Percentiles rank a stretch among this genome's conserved stretches.
Evolutionary conservation across 2,797 vertebrate species (phyloP).

Genomic region (Coregonus ussuriensis): DNA sequence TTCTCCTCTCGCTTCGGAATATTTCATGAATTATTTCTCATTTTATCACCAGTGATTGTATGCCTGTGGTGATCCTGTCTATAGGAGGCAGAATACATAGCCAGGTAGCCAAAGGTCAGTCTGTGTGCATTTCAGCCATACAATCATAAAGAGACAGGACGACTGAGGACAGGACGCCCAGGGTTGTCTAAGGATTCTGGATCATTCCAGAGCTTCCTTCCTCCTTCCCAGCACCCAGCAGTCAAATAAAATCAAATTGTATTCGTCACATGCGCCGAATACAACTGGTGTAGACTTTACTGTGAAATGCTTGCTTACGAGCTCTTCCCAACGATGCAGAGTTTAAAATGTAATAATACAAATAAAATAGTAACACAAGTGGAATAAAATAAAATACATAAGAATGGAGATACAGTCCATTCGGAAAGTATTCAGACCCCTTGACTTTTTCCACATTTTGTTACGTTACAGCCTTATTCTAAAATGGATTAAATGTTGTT

Average conservation of each 20-base stretch:
- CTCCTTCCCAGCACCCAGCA: constrained; percentile 10
- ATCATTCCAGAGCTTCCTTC: constrained; percentile 33
- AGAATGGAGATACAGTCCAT: too few relatives aligned
- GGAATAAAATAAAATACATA: too few relatives aligned
- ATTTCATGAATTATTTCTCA: neutral
- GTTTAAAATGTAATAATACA: too few relatives aligned
- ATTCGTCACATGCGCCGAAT: neutral
- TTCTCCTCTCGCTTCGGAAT: neutral
- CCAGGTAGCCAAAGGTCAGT: neutral
- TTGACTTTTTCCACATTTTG: too few relatives aligned
- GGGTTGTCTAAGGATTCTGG: constrained; percentile 5
- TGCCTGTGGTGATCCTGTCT: neutral
- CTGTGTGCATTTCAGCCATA: neutral
- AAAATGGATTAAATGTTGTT: too few relatives aligned
- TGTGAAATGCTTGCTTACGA: too few relatives aligned
- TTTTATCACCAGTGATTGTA: neutral
- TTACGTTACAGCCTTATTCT: too few relatives aligned
- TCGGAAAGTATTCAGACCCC: too few relatives aligned
- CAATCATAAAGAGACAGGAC: constrained; percentile 7
- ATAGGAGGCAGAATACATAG: neutral
- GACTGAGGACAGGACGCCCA: constrained; percentile 1
- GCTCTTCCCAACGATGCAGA: too few relatives aligned
- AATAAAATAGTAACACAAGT: too few relatives aligned
- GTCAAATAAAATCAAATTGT: neutral
- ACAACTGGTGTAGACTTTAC: neutral